Base-by-base conservation (phyloP, 2,888 invertebrate genomes). In the Oegoconia quadripuncta region DNA sequence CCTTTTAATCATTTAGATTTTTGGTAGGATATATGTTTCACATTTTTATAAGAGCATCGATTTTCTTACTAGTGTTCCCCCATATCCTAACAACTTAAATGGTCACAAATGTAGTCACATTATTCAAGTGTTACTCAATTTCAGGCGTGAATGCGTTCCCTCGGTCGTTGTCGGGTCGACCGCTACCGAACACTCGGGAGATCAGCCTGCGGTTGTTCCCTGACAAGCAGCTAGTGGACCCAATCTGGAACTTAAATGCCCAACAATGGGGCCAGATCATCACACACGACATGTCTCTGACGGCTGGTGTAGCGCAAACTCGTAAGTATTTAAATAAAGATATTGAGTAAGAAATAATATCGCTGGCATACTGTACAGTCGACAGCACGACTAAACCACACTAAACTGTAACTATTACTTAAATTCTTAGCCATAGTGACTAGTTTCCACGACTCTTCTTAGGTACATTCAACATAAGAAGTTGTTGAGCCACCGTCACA, bases 211-310 rank as follows among this genome's bases (percentile, higher is more conserved):
- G 89, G 0, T 67, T 93, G 6, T 94, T 93, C 69, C 94, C 94
- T 0, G 93, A 94, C 59, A 83, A 88, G 23, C 90, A 91, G 46
- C 71, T 92, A 3, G 87, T 92, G 3, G 95, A 95, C 74, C 92
- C 91, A 0, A 75, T 91, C 43, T 95, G 90, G 87, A 95, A 92
- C 12, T 78, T 96, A 11, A 91, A 91, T 33, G 91, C 95, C 30
- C 93, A 93, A 90, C 93, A 94, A 55, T 94, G 92, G 89, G 94
- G 94, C 0, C 94, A 95, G 75, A 91, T 94, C 48, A 87, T 94
- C 22, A 93, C 93, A 5, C 94, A 95, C 69, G 95, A 95, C 59
- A 93, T 94, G 92, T 93, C 92, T 13, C 83, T 93, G 61, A 91
- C 92, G 18, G 91, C 91, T 35, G 93, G 93, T 34, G 89, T 90